These are phyloP conservation scores for Tryphoninae sp. DNA, from an alignment of 2,888 invertebrate species.

Conservation along the genomic window DNA sequence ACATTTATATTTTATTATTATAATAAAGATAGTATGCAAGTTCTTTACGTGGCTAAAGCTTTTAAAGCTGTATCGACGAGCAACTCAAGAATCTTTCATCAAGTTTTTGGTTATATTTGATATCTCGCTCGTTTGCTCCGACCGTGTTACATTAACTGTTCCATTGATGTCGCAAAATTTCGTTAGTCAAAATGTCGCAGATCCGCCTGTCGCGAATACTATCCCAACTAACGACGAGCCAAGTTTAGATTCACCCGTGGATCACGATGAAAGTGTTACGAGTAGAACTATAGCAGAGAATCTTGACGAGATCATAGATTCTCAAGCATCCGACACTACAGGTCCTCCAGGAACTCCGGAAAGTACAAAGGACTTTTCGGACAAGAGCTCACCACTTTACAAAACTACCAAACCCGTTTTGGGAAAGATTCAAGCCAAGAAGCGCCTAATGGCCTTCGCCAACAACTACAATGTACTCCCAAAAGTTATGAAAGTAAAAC, in stretches of 20 bases:
- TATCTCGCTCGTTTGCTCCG: not conserved
- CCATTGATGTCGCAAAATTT: constrained; percentile 55
- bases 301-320: constrained; percentile 65
- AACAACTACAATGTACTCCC: constrained; percentile 76
- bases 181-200: constrained; percentile 48
- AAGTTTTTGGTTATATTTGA: not conserved
- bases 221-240: constrained; percentile 44
- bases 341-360: constrained; percentile 76
- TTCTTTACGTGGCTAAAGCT: not conserved
- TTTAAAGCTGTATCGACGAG: not conserved
- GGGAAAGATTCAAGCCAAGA: constrained; percentile 79
- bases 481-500: constrained; percentile 71
- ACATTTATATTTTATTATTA: not conserved
- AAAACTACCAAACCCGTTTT: constrained; percentile 78
- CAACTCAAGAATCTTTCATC: not conserved
- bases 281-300: constrained; percentile 38
- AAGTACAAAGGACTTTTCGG: constrained; percentile 67
- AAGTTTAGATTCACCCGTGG: constrained; percentile 9
- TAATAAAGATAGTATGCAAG: not conserved
- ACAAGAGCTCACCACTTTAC: constrained; percentile 54
- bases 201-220: constrained; percentile 37
- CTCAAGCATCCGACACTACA: constrained; percentile 63
- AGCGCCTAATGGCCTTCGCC: constrained; percentile 80
- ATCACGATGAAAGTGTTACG: constrained; percentile 21
- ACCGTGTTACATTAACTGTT: constrained; percentile 1